Conservation (phyloP, 2,888 invertebrate genomes). For the Asteroscopus sphinx region DNA sequence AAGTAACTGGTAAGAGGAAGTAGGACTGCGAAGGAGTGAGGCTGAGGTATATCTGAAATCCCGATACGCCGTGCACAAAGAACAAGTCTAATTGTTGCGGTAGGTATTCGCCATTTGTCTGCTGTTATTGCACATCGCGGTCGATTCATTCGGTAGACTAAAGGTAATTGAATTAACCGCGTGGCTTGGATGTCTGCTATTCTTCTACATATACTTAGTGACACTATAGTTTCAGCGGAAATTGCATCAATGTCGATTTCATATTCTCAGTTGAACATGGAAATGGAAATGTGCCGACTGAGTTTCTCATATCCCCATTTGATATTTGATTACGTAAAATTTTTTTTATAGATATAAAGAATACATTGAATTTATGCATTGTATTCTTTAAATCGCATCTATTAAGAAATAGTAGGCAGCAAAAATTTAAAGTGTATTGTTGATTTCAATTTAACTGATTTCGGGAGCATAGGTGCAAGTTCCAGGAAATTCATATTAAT, state of each 20-base stretch:
- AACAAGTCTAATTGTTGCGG: conserved; percentile 24
- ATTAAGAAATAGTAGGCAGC: too few species aligned
- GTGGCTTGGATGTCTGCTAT: not conserved
- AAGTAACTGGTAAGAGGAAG: conserved; percentile 58
- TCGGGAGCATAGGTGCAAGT: too few species aligned
- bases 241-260: conserved; percentile 34
- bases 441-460: too few species aligned
- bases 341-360: too few species aligned
- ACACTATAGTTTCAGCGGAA: conserved; percentile 15
- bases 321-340: too few species aligned
- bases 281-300: conserved; percentile 14
- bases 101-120: conserved; percentile 33
- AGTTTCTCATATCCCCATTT: not conserved
- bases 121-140: conserved; percentile 4
- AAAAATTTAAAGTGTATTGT: too few species aligned
- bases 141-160: conserved; percentile 10
- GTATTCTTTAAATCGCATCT: too few species aligned
- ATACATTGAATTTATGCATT: too few species aligned
- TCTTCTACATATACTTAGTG: conserved; percentile 10
- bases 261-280: conserved; percentile 11
- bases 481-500: too few species aligned
- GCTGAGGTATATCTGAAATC: conserved; percentile 28
- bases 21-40: conserved; percentile 48
- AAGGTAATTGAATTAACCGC: conserved; percentile 39
- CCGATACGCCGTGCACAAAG: conserved; percentile 23